Evolutionary conservation across 2,888 invertebrate genomes (phyloP).

Genomic region (Podotricha telesiphe): DNA sequence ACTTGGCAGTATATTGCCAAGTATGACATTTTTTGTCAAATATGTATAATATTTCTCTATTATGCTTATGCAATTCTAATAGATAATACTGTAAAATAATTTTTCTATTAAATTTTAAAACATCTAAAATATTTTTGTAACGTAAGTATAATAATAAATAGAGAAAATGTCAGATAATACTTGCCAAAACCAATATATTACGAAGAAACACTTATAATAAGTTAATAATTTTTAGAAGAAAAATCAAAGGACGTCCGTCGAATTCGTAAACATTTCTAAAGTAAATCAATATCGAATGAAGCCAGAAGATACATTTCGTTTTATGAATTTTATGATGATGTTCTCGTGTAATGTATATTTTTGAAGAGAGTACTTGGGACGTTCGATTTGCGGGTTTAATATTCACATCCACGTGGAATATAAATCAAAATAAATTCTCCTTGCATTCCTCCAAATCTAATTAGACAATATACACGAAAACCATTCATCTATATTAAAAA

Average conservation of each 20-base stretch:
- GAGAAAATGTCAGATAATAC: conserved; percentile 15
- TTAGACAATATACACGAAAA: neutral
- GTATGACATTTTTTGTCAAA: no score
- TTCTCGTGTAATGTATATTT: conserved; percentile 63
- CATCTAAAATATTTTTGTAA: neutral
- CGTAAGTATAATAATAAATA: neutral
- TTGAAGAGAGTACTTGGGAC: conserved; percentile 51
- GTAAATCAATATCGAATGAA: conserved; percentile 72
- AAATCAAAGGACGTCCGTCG: conserved; percentile 64
- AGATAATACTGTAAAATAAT: neutral
- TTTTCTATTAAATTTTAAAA: neutral
- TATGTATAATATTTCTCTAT: no score
- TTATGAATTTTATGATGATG: conserved; percentile 77
- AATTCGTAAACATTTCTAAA: conserved; percentile 69
- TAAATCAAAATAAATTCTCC: conserved; percentile 27
- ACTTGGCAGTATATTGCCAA: no score
- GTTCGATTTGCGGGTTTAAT: conserved; percentile 44
- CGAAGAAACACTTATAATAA: conserved; percentile 33
- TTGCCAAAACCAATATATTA: conserved; percentile 27
- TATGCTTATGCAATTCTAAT: no score
- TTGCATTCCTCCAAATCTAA: neutral
- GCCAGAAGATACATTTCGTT: conserved; percentile 64
- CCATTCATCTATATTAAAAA: neutral
- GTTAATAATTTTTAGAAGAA: conserved; percentile 37
- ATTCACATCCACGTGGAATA: conserved; percentile 41